Conservation (phyloP, 2,888 invertebrate genomes). For the Apodemia zela region DNA sequence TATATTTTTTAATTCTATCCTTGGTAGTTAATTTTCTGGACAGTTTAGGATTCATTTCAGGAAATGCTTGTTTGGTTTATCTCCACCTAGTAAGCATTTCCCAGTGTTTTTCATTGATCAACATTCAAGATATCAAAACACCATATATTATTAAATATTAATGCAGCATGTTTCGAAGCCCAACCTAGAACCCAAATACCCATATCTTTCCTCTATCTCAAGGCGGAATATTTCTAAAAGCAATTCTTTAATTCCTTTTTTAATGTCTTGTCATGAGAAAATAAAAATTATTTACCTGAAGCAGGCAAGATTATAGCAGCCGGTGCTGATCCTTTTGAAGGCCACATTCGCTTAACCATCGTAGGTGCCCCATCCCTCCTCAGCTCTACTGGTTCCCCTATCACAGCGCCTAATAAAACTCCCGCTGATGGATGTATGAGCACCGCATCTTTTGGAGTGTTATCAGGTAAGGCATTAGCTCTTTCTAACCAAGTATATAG, state of each 20-base stretch:
- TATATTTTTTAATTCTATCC: too few relatives aligned
- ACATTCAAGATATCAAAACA: too few relatives aligned
- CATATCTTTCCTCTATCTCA: too few relatives aligned
- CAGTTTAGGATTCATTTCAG: too few relatives aligned
- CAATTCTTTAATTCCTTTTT: not conserved
- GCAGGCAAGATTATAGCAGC: conserved; percentile 67
- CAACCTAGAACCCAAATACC: not conserved
- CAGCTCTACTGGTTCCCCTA: conserved; percentile 59
- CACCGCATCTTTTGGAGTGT: conserved; percentile 61
- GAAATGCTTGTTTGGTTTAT: too few relatives aligned
- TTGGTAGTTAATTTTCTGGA: too few relatives aligned
- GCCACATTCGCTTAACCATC: conserved; percentile 70
- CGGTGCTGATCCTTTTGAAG: conserved; percentile 64
- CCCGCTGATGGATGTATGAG: conserved; percentile 65
- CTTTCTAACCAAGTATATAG: conserved; percentile 64
- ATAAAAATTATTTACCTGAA: conserved; percentile 44
- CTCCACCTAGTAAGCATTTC: too few relatives aligned
- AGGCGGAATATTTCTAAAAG: too few relatives aligned
- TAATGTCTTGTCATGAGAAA: too few relatives aligned
- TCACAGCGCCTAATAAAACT: conserved; percentile 58
- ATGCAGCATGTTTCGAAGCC: not conserved
- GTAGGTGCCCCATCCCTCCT: conserved; percentile 57
- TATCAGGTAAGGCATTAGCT: conserved; percentile 52
- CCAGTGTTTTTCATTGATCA: too few relatives aligned
- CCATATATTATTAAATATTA: conserved; percentile 1